phyloP scores from a whole-genome alignment of 2,113 vertebrate genomes.

The Arizona elegans region DNA sequence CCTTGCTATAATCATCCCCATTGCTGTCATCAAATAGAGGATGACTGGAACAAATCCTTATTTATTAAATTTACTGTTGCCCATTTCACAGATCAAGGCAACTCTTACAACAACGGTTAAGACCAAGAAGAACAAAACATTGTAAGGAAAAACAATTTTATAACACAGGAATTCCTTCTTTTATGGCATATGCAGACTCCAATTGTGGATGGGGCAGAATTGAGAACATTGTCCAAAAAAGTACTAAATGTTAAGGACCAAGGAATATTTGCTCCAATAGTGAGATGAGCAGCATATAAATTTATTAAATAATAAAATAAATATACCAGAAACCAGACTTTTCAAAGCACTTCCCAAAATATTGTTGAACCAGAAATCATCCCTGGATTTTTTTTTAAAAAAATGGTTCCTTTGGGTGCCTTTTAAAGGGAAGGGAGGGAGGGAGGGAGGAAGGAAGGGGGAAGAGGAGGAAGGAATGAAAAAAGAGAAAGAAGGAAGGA shows the following conservation, averaged over 20 bases:
- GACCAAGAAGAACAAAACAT: not conserved
- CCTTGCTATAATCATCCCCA: not conserved
- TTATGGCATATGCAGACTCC: not conserved
- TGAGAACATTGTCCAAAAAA: not conserved
- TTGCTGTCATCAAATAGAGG: not conserved
- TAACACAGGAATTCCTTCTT: not conserved
- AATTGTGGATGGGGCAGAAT: not conserved
- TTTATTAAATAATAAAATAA: not conserved
- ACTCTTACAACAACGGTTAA: not conserved
- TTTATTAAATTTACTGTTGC: no score
- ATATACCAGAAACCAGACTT: not conserved
- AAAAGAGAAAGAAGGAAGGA: accelerated
- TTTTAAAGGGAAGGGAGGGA: not conserved
- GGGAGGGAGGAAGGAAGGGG: accelerated
- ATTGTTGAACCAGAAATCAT: not conserved
- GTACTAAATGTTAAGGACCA: not conserved
- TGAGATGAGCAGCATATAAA: not conserved
- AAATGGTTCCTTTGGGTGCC: not conserved
- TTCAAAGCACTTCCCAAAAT: not conserved
- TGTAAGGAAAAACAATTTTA: not conserved
- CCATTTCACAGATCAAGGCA: no score
- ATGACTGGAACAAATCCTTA: not conserved
- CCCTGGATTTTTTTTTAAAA: not conserved
- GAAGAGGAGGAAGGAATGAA: accelerated
- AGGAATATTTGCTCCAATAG: not conserved